Conservation (phyloP, 2,888 invertebrate species). For the Tenthredo livida region DNA sequence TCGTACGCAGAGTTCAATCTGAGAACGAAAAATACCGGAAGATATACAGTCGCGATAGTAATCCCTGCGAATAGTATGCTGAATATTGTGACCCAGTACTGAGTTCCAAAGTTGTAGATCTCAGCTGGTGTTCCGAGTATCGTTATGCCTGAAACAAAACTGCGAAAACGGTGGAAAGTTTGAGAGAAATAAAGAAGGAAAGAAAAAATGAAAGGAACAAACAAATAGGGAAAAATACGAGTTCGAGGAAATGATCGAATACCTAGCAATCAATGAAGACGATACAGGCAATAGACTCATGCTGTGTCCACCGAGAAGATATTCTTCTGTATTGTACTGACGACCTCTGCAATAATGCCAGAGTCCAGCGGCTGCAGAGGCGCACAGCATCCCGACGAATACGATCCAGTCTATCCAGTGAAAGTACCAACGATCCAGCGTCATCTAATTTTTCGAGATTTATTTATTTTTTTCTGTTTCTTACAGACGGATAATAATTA, state of each 20-base stretch:
- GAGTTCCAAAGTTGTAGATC: constrained; percentile 92
- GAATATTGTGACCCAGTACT: constrained; percentile 88
- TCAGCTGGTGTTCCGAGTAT: constrained; percentile 93
- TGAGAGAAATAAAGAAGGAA: not conserved
- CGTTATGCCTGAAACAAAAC: constrained; percentile 93
- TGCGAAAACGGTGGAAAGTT: constrained; percentile 68
- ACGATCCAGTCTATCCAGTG: constrained; percentile 84
- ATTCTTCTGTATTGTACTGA: constrained; percentile 84
- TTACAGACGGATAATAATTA: not conserved
- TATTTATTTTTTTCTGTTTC: not conserved
- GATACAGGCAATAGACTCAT: constrained; percentile 91
- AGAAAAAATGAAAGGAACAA: not conserved
- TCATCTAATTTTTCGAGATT: not conserved
- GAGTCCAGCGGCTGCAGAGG: constrained; percentile 89
- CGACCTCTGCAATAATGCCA: constrained; percentile 82
- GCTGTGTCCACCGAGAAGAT: constrained; percentile 87
- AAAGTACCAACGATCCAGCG: constrained; percentile 71
- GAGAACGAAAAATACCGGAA: constrained; percentile 89
- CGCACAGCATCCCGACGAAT: constrained; percentile 84
- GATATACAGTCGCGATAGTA: constrained; percentile 85
- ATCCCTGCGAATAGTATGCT: constrained; percentile 85
- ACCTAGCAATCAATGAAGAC: constrained; percentile 93
- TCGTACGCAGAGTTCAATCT: constrained; percentile 91
- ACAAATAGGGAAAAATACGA: not conserved
- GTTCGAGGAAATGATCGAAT: not conserved